Base-by-base conservation (phyloP, 2,888 invertebrate species). In the Ophion ellenae region DNA sequence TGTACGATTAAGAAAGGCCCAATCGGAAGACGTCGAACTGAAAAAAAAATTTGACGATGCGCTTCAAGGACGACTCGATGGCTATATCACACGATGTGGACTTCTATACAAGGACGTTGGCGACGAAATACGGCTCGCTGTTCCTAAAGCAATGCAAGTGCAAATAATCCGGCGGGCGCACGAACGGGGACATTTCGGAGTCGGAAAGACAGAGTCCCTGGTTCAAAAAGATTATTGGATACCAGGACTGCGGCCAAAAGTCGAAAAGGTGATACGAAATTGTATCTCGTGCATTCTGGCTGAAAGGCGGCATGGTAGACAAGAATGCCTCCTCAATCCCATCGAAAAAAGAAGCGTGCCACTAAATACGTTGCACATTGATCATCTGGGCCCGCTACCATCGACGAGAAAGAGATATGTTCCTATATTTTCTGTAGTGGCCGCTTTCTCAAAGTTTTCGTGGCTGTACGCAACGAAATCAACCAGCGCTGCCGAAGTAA, bases 351-450 rank as follows among this genome's bases (percentile, higher is more conserved):
- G 86, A 20, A 89, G 87, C 6, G 66, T 66, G 3, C 92, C 92
- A 11, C 67, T 92, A 0, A 53, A 88, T 5, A 92, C 91, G 0
- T 90, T 89, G 9, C 92, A 93, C 67, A 76, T 91, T 9, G 93
- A 94, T 67, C 93, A 93, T 73, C 45, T 94, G 1, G 93, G 92
- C 11, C 92, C 92, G 0, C 57, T 81, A 47, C 73, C 80, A 9
- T 66, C 80, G 5, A 84, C 70, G 14, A 81, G 80, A 11, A 83
- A 63, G 28, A 45, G 53, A 10, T 78, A 78, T 53, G 57, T 24
- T 6, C 74, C 74, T 11, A 45, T 80, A 6, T 24, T 84, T 28
- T 69, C 67, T 2, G 76, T 81, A 24, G 40, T 77, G 14, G 77
- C 81, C 20, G 71, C 80, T 4, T 81, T 84, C 61, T 84, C 90